Conservation (phyloP, 1,140 invertebrate species). For the Ips nitidus region DNA sequence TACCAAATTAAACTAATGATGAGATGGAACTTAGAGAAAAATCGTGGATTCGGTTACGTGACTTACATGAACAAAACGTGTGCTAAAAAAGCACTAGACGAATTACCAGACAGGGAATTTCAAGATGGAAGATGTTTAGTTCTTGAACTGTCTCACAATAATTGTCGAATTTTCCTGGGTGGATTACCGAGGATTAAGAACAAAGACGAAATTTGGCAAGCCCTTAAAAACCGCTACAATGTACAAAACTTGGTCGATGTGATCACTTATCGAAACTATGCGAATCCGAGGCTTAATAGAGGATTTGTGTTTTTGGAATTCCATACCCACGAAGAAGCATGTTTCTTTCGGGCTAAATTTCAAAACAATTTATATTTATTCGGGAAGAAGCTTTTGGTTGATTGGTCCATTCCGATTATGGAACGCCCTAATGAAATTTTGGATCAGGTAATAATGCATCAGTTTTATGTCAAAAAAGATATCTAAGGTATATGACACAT, state of each 20-base stretch:
- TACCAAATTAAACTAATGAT: conserved; percentile 37
- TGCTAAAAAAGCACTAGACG: conserved; percentile 15
- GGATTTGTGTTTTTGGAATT: conserved; percentile 90
- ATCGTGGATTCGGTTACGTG: conserved; percentile 38
- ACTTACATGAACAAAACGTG: conserved; percentile 27
- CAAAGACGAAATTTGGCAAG: conserved; percentile 68
- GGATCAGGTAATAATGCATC: conserved; percentile 4
- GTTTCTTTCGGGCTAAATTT: conserved; percentile 66
- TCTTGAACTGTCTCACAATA: conserved; percentile 55
- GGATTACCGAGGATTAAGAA: conserved; percentile 73
- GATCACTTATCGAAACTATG: conserved; percentile 68
- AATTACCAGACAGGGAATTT: conserved; percentile 16
- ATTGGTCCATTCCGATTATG: conserved; percentile 36
- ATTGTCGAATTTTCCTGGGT: conserved; percentile 81
- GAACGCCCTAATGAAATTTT: conserved; percentile 1
- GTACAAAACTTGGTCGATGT: conserved; percentile 60
- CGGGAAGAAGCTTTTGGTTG: conserved; percentile 25
- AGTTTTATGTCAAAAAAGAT: no score
- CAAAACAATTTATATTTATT: conserved; percentile 23
- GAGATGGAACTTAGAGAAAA: background rate
- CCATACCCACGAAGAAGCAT: conserved; percentile 73
- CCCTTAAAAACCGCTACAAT: conserved; percentile 64
- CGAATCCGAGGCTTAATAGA: conserved; percentile 47
- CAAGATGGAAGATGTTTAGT: background rate
- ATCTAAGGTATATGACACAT: no score